phyloP scores from a whole-genome alignment of 2,113 vertebrate genomes.

The Hyperoodon ampullatus region DNA sequence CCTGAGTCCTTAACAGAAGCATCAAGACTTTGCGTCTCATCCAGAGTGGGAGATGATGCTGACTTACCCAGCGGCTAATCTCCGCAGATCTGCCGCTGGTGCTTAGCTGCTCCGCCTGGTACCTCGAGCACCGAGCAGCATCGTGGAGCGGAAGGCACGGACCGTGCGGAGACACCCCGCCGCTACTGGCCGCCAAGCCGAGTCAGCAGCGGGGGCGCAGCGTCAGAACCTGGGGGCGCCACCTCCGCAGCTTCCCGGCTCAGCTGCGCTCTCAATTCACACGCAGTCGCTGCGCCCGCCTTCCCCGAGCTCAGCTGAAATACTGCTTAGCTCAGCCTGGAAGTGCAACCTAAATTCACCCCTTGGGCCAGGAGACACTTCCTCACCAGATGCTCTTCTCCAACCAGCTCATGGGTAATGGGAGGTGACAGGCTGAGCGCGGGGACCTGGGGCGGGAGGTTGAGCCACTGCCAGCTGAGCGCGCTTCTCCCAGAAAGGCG shows the following conservation, averaged over 20 bases:
- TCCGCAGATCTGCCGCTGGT: neutral
- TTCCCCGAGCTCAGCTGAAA: constrained; percentile 17
- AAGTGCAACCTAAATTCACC: constrained; percentile 66
- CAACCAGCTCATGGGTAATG: neutral
- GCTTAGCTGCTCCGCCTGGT: neutral
- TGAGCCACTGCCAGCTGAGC: neutral
- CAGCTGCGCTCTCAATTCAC: neutral
- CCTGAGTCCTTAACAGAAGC: neutral
- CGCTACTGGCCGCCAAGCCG: neutral
- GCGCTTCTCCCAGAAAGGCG: neutral
- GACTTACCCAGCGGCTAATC: neutral
- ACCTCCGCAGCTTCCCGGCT: neutral
- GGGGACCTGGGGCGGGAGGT: neutral
- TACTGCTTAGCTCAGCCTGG: constrained; percentile 61
- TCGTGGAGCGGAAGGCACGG: neutral
- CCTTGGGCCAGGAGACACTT: constrained; percentile 56
- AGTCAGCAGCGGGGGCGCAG: neutral
- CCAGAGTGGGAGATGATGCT: neutral
- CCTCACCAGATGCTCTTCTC: constrained; percentile 56
- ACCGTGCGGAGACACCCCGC: neutral
- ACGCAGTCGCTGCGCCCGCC: neutral
- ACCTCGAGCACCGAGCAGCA: neutral
- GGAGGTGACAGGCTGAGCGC: constrained; percentile 40
- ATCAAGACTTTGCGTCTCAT: accelerated
- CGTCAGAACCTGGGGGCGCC: neutral